These are phyloP conservation scores for Taenioides sp. DNA, from an alignment of 2,797 vertebrate genomes.

Conservation along the genomic window DNA sequence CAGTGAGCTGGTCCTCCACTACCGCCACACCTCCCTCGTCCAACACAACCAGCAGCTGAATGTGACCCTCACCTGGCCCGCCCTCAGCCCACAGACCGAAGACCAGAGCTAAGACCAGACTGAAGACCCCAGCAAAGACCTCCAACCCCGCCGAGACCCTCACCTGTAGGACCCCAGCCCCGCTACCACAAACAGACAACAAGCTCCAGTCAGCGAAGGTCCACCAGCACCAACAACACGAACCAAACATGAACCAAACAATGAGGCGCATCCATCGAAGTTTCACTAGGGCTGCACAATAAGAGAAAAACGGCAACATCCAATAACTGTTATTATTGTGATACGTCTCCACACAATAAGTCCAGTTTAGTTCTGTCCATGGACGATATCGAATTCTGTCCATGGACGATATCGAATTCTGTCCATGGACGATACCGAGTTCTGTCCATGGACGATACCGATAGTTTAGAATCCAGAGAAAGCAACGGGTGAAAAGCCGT, in stretches of 20 bases:
- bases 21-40: slow-evolving; percentile 89
- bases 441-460: no score
- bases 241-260: neutral
- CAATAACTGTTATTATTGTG: no score
- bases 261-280: neutral
- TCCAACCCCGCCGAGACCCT: slow-evolving; percentile 23
- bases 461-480: no score
- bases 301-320: neutral
- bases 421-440: no score
- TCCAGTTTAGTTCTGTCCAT: no score
- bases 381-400: no score
- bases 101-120: slow-evolving; percentile 62
- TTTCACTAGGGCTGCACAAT: neutral
- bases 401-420: no score
- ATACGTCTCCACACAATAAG: no score
- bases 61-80: slow-evolving; percentile 89
- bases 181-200: neutral
- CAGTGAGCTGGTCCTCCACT: slow-evolving; percentile 91
- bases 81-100: slow-evolving; percentile 73
- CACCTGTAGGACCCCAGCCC: neutral
- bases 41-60: slow-evolving; percentile 94
- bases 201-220: neutral
- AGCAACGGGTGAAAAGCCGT: no score
- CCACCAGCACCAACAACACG: neutral
- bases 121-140: slow-evolving; percentile 41